phyloP scores from a whole-genome alignment of 2,797 vertebrate genomes.

The Eutrigla gurnardus region DNA sequence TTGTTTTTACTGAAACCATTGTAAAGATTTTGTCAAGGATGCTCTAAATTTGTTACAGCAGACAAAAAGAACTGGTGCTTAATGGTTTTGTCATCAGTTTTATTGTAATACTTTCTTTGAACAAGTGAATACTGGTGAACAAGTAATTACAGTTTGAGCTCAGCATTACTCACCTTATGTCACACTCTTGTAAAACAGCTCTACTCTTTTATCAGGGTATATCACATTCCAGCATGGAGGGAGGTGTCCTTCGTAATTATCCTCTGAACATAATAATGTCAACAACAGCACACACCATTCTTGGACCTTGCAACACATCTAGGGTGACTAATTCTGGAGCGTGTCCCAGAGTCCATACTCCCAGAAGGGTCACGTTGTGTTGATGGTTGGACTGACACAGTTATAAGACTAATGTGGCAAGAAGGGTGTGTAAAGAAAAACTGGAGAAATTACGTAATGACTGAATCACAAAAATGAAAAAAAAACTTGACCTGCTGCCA shows the following conservation, averaged over 20 bases:
- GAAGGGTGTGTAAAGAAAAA: constrained; percentile 70
- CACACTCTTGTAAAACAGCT: constrained; percentile 24
- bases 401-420: constrained; percentile 50
- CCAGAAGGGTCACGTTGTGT: constrained; percentile 39
- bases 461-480: constrained; percentile 53
- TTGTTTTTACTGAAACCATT: no score
- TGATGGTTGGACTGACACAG: constrained; percentile 39
- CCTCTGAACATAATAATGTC: constrained; percentile 53
- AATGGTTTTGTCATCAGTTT: background rate
- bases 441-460: constrained; percentile 58
- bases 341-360: constrained; percentile 46
- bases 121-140: background rate
- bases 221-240: constrained; percentile 43
- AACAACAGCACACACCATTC: constrained; percentile 49
- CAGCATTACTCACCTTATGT: constrained; percentile 23
- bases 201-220: constrained; percentile 38
- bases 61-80: background rate
- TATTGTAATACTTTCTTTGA: background rate
- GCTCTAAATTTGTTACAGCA: background rate
- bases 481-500: constrained; percentile 65
- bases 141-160: background rate
- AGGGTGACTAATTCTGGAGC: constrained; percentile 68
- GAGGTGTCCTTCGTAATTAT: constrained; percentile 58
- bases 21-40: background rate
- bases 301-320: constrained; percentile 66